phyloP scores from a whole-genome alignment of 2,113 vertebrate genomes.

The Brachyhypopomus gauderio region DNA sequence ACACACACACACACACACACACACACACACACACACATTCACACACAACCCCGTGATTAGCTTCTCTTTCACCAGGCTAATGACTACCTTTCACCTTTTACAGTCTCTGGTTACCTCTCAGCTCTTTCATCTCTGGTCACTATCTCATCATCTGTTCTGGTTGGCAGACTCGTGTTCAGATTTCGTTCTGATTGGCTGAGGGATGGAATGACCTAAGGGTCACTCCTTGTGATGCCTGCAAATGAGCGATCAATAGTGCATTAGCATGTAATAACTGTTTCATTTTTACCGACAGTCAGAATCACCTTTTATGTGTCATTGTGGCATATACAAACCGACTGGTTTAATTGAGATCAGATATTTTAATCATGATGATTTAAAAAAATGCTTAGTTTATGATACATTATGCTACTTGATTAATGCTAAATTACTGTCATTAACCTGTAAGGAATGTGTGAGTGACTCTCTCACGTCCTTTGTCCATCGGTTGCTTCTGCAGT shows the following conservation, averaged over 20 bases:
- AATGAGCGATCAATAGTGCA: not conserved
- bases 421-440: no score
- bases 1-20: no score
- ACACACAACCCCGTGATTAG: not conserved
- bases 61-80: constrained; percentile 10
- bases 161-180: constrained; percentile 6
- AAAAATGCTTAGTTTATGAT: no score
- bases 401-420: no score
- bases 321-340: not conserved
- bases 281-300: not conserved
- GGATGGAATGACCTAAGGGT: not conserved
- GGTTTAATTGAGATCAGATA: not conserved
- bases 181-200: not conserved
- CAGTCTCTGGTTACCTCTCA: not conserved
- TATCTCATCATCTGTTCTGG: constrained; percentile 7
- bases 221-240: no score
- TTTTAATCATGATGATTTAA: no score
- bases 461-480: no score
- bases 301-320: not conserved
- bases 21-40: no score
- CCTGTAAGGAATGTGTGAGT: no score
- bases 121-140: constrained; percentile 17
- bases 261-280: not conserved
- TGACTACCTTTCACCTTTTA: constrained; percentile 34
- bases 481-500: no score